phyloP scores from a whole-genome alignment of 2,113 vertebrate genomes.

The Danionella cerebrum region DNA sequence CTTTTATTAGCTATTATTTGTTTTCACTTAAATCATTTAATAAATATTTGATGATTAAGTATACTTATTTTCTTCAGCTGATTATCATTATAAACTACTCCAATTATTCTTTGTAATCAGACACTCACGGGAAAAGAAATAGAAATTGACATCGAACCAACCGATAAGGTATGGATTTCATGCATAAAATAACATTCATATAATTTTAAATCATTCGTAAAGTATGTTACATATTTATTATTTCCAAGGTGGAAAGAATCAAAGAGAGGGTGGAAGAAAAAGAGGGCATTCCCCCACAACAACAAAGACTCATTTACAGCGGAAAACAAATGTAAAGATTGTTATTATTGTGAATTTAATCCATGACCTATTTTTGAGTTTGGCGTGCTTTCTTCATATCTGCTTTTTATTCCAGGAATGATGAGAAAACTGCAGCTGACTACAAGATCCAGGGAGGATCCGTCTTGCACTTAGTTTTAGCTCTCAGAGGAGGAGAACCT shows the following conservation, averaged over 20 bases:
- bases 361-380: background rate
- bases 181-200: background rate
- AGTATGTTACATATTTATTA: background rate
- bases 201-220: background rate
- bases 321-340: slow-evolving; percentile 85
- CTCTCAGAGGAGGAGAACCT: background rate
- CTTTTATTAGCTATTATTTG: no score
- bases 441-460: slow-evolving; percentile 88
- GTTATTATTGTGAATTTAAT: background rate
- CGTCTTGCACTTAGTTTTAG: slow-evolving; percentile 46
- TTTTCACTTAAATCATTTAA: no score
- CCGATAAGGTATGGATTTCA: slow-evolving; percentile 73
- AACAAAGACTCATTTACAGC: slow-evolving; percentile 89
- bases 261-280: slow-evolving; percentile 91
- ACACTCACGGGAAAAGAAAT: slow-evolving; percentile 91
- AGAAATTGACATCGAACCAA: slow-evolving; percentile 90
- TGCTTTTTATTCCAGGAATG: slow-evolving; percentile 67
- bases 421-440: slow-evolving; percentile 85
- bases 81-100: no score
- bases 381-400: no score
- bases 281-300: slow-evolving; percentile 87
- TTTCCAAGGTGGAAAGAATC: slow-evolving; percentile 80
- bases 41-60: no score
- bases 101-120: no score
- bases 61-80: no score